Evolutionary conservation across 1,140 invertebrate species (phyloP), one percentile per base, ranked within the genome.

Genomic region (Diorhabda sublineata): DNA sequence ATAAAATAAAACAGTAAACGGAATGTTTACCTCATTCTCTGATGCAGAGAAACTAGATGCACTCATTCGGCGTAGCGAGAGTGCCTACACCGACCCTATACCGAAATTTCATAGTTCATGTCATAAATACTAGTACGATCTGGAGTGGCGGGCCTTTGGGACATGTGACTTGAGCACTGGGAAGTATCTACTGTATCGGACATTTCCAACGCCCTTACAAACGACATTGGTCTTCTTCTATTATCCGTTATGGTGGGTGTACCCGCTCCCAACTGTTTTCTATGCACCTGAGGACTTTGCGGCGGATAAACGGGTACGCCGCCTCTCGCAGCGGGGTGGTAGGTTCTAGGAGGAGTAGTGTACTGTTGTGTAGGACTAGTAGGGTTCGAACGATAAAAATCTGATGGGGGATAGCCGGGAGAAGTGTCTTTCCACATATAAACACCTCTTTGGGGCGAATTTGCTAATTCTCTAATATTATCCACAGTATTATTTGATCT

Each of bases 61-160:
- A 75, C 76, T 78, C 74, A 76, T 73, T 79, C 78, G 77, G 74
- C 77, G 69, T 72, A 74, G 74, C 75, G 78, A 59, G 80, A 80
- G 80, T 81, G 80, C 78, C 77, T 74, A 76, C 78, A 79, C 79
- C 78, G 73, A 68, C 76, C 79, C 85, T 87, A 90, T 84, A 97
- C 94, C 67, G 94, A 96, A 83, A 96, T 97, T 83, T 97, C 95
- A 83, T 97, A 97, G 83, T 95, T 96, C 90, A 94, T 95, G 82
- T 97, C 95, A 81, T 97, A 97, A 67, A 95, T 90, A 83, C 92
- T 95, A 71, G 90, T 90, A 70, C 93, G 88, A 79, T 95, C 92
- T 42, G 88, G 90, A n/a, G 89, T 91, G 42, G 89, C 87, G 41
- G 89, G 79, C 64, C 77, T 74, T 68, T 72, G 76, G 66, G 77